Percentiles rank a stretch among this genome's conserved stretches.
Evolutionary conservation across 2,113 vertebrate species (phyloP).

Genomic region (Porphyrio hochstetteri): DNA sequence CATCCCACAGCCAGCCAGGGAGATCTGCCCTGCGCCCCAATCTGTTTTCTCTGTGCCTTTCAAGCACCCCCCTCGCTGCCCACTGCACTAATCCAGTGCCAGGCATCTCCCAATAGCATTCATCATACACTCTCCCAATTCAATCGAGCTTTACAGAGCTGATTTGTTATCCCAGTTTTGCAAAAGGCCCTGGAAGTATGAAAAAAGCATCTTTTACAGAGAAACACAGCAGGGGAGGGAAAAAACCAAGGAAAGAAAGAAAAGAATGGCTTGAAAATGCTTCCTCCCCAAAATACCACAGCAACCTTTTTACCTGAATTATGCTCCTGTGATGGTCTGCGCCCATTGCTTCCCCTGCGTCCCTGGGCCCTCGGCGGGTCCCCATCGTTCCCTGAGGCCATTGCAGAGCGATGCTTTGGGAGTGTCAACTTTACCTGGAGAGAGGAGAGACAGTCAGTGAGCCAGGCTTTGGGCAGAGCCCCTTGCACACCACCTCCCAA

Average conservation of each 20-base stretch:
- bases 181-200: neutral
- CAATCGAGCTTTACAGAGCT: accelerated
- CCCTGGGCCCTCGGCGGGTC: neutral
- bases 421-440: neutral
- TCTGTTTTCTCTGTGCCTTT: accelerated
- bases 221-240: neutral
- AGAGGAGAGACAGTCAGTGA: accelerated
- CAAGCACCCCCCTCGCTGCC: neutral
- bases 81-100: accelerated
- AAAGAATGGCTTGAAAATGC: neutral
- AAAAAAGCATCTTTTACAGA: neutral
- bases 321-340: neutral
- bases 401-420: neutral
- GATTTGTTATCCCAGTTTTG: neutral
- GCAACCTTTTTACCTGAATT: slow-evolving; percentile 29
- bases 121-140: neutral
- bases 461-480: neutral
- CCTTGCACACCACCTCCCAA: neutral
- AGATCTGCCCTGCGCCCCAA: neutral
- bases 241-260: neutral
- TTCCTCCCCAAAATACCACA: neutral
- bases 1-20: neutral
- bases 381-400: slow-evolving; percentile 34
- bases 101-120: neutral
- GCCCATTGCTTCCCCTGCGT: neutral